phyloP scores from a whole-genome alignment of 2,888 invertebrate species.

The Caenorhabditis doughertyi region DNA sequence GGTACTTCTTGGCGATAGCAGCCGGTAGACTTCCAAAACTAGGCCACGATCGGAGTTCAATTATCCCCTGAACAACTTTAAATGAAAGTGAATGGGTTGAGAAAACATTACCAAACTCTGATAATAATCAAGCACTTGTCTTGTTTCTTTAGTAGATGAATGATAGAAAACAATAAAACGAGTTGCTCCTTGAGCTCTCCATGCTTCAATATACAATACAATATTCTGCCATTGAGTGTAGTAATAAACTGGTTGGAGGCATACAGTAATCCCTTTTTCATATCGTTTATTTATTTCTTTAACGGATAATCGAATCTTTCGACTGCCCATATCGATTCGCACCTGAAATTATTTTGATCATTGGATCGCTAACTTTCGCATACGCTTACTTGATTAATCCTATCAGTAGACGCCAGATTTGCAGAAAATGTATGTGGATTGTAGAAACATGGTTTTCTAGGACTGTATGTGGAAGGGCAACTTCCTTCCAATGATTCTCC shows the following conservation, averaged over 20 bases:
- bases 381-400: constrained; percentile 22
- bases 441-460: constrained; percentile 40
- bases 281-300: constrained; percentile 30
- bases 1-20: constrained; percentile 18
- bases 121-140: constrained; percentile 66
- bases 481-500: constrained; percentile 29
- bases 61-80: constrained; percentile 24
- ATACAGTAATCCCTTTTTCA: constrained; percentile 47
- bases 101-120: constrained; percentile 8
- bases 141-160: constrained; percentile 61
- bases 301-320: constrained; percentile 15
- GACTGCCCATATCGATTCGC: constrained; percentile 25
- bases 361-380: neutral
- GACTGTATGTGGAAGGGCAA: constrained; percentile 29
- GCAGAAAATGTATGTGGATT: constrained; percentile 21
- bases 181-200: constrained; percentile 68
- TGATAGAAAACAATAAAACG: constrained; percentile 71
- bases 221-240: constrained; percentile 56
- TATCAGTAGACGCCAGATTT: constrained; percentile 7
- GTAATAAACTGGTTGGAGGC: constrained; percentile 50
- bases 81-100: neutral
- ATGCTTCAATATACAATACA: constrained; percentile 55
- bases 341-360: neutral
- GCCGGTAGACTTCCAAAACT: constrained; percentile 37
- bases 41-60: constrained; percentile 47